A percentile compares a stretch with the other conserved stretches of the same genome.
phyloP scores from a whole-genome alignment of 2,797 vertebrate genomes.

The Smutsia gigantea region DNA sequence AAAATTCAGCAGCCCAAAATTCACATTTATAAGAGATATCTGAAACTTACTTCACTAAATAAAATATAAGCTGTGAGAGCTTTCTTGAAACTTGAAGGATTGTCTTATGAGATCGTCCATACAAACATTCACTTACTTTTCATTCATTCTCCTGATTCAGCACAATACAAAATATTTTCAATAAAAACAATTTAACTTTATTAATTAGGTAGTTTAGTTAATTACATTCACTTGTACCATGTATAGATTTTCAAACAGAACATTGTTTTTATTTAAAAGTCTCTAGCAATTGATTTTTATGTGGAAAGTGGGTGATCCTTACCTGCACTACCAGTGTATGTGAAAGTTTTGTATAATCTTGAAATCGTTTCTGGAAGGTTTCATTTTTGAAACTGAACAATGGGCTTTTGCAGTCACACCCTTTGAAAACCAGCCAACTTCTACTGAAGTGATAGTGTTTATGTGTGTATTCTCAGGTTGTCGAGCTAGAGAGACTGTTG shows the following conservation, averaged over 20 bases:
- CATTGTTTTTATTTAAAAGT: neutral
- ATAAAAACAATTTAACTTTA: neutral
- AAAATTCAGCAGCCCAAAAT: neutral
- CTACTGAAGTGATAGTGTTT: neutral
- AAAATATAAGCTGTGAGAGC: neutral
- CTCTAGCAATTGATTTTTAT: neutral
- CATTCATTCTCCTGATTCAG: neutral
- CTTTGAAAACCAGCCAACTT: neutral
- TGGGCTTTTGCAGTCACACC: neutral
- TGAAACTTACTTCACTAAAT: neutral
- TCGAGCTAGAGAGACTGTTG: neutral
- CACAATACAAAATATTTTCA: neutral
- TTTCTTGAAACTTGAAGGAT: neutral
- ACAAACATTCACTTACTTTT: neutral
- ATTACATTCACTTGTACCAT: neutral
- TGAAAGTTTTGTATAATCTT: slow-evolving; percentile 41
- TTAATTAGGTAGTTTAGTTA: neutral
- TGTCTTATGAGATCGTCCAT: neutral
- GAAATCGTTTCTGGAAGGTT: slow-evolving; percentile 4
- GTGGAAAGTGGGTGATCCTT: neutral
- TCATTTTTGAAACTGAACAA: slow-evolving; percentile 39
- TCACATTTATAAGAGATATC: neutral
- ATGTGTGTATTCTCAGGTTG: slow-evolving; percentile 28
- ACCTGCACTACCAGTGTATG: neutral
- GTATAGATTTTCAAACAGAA: neutral